Evolutionary conservation across 2,797 vertebrate species (phyloP), one percentile per base, ranked within the genome.

Genomic region (Dendrocincla fuliginosa): DNA sequence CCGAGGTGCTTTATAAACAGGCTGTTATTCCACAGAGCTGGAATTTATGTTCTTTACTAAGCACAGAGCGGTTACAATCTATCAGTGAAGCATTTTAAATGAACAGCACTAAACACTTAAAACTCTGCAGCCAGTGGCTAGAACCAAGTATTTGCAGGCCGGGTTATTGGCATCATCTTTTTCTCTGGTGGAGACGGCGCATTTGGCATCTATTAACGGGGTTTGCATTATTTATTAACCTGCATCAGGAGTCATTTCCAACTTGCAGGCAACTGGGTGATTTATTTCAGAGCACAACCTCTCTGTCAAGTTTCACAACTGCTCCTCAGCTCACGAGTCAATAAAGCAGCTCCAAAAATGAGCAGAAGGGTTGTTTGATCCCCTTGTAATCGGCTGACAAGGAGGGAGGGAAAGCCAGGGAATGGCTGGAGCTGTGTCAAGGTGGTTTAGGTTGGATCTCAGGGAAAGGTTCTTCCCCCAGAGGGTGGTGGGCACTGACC

Each of bases 171-270:
- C 78, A 87, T 68, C 78, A 88, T 81, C 87, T 83, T 93, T 82
- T 95, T 59, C 87, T 91, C 89, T 10, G 25, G 90, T 6, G 0
- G 79, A 87, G 84, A 60, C 19, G 14, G 59, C 23, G 5, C 69
- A 23, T 88, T 93, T 79, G 89, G 84, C 68, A 88, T 55, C 93
- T 89, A 86, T 95, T 96, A 94, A 95, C 55, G 42, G 87, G 85
- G 77, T 46, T 28, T 95, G 83, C 87, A 90, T 95, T 97, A 97
- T 96, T 97, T 96, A 97, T 94, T 96, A 93, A 93, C 87, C 95
- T 42, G 93, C 96, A 94, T 77, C 47, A 33, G 59, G 80, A 95
- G 59, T 83, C 39, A 61, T 79, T 96, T 83, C 93, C 87, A 90
- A 64, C 53, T 52, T 22, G 9, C 90, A 64, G 71, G 68, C 70